Evolutionary conservation across 2,888 invertebrate genomes (phyloP).

Genomic region (Diaprepes abbreviatus): DNA sequence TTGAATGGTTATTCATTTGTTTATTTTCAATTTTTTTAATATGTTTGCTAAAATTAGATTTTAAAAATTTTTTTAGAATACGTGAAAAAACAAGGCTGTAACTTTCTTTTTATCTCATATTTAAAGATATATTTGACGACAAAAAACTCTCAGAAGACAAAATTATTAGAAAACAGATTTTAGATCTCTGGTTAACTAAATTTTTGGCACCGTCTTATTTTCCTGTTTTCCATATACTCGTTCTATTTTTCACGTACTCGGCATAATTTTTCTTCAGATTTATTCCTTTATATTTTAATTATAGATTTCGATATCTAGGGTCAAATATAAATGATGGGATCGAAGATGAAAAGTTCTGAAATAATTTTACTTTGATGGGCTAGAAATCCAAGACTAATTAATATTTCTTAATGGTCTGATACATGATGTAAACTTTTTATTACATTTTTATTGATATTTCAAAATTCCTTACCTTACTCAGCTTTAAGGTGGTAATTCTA

Average conservation of each 20-base stretch:
- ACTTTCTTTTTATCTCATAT: background rate
- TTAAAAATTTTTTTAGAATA: background rate
- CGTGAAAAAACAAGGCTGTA: background rate
- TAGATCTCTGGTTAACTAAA: background rate
- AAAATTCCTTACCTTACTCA: too few species aligned
- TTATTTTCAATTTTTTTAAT: slow-evolving; percentile 17
- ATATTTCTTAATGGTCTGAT: too few species aligned
- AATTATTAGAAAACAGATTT: slow-evolving; percentile 6
- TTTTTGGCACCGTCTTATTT: background rate
- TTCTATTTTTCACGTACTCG: background rate
- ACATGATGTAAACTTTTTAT: too few species aligned
- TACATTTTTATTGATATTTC: too few species aligned
- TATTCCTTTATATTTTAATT: background rate
- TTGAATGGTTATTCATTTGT: slow-evolving; percentile 17
- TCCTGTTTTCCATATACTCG: background rate
- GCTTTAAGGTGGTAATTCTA: too few species aligned
- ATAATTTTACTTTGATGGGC: too few species aligned
- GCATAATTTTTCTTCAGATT: background rate
- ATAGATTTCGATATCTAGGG: background rate
- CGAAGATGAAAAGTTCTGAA: too few species aligned
- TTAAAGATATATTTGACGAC: slow-evolving; percentile 2
- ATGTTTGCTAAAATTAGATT: slow-evolving; percentile 6
- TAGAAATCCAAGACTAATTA: too few species aligned
- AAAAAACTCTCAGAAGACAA: background rate
- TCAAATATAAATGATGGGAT: background rate